A percentile compares a stretch with the other conserved stretches of the same genome.
phyloP scores from a whole-genome alignment of 64 coral and sea anemone genomes.

The Montipora foliosa region DNA sequence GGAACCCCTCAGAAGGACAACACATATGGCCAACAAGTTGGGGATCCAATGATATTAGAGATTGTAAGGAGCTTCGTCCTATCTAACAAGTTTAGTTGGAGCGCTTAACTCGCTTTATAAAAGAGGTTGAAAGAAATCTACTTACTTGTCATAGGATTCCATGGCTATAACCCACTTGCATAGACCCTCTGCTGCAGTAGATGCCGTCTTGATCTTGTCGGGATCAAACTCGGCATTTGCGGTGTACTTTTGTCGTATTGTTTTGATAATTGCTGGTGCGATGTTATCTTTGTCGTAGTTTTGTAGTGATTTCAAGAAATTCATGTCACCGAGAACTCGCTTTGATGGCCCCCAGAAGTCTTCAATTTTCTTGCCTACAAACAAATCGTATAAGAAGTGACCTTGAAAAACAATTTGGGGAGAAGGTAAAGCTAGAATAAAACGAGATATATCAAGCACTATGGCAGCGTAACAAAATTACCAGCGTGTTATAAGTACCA shows the following conservation, averaged over 20 bases:
- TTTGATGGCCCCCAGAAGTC: slow-evolving; percentile 99
- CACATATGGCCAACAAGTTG: too few species aligned
- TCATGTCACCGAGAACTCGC: slow-evolving; percentile 93
- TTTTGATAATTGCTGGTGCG: slow-evolving; percentile 78
- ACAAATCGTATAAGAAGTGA: too few species aligned
- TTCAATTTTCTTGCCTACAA: slow-evolving; percentile 98
- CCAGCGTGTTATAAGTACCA: too few species aligned
- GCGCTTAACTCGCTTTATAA: not conserved
- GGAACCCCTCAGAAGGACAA: too few species aligned
- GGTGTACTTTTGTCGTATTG: slow-evolving; percentile 95
- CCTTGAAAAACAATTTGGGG: too few species aligned
- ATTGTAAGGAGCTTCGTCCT: too few species aligned
- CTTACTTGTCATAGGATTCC: slow-evolving; percentile 98
- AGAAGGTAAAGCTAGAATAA: too few species aligned
- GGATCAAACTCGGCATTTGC: slow-evolving; percentile 97
- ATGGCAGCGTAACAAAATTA: too few species aligned
- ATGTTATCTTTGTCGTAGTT: slow-evolving; percentile 99
- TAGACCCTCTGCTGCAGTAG: slow-evolving; percentile 92
- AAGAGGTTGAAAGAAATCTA: not conserved
- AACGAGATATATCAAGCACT: too few species aligned
- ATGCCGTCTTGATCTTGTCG: slow-evolving; percentile 97
- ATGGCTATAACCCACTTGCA: slow-evolving; percentile 98
- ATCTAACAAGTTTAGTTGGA: too few species aligned
- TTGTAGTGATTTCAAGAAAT: slow-evolving; percentile 88
- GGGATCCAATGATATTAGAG: too few species aligned